Conservation (phyloP, 2,113 vertebrate species). For the Lepisosteus osseus region DNA sequence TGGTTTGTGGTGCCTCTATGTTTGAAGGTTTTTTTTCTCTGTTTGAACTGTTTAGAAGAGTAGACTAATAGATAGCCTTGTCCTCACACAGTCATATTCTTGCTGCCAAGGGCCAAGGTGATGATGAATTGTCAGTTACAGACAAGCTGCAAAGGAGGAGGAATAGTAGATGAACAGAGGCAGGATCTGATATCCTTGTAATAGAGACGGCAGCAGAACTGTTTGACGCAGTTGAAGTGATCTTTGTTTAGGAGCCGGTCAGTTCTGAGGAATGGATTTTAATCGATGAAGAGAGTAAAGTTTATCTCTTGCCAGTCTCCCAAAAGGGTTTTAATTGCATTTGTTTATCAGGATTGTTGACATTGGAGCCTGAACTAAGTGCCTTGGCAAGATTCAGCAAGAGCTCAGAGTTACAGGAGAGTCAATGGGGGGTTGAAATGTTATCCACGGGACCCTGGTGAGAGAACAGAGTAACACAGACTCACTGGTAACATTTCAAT, state of each 20-base stretch:
- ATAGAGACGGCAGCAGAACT: conserved; percentile 18
- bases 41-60: not conserved
- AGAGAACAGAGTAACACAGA: conserved; percentile 18
- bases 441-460: conserved; percentile 32
- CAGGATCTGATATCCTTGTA: conserved; percentile 8
- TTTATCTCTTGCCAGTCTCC: conserved; percentile 18
- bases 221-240: not conserved
- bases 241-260: conserved; percentile 11
- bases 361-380: conserved; percentile 43
- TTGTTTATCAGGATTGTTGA: conserved; percentile 23
- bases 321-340: conserved; percentile 24
- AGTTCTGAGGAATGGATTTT: not conserved
- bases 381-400: conserved; percentile 28
- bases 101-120: not conserved
- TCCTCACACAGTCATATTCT: not conserved
- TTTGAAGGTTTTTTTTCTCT: not conserved
- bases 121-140: not conserved
- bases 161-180: not conserved
- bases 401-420: conserved; percentile 28
- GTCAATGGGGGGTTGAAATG: conserved; percentile 46
- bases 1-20: conserved; percentile 5
- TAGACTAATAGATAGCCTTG: not conserved
- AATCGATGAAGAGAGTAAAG: conserved; percentile 3
- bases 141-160: not conserved
- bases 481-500: conserved; percentile 9